These are phyloP conservation scores for Bombylius major DNA, from an alignment of 2,888 invertebrate genomes.

Conservation along the genomic window DNA sequence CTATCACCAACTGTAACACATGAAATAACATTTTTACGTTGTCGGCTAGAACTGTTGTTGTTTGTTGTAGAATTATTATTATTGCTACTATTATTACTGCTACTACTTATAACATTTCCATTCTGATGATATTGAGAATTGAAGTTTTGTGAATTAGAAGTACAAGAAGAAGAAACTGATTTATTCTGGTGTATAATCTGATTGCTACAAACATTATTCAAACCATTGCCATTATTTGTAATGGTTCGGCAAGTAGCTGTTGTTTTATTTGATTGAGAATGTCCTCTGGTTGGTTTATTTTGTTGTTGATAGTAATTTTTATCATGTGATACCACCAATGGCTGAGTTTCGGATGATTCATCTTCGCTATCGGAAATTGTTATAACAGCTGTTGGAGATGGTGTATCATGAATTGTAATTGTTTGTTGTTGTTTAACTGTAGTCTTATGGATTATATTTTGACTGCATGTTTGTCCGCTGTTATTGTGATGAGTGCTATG, in stretches of 20 bases:
- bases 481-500: constrained; percentile 24
- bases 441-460: constrained; percentile 18
- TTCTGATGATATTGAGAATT: constrained; percentile 13
- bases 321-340: constrained; percentile 11
- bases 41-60: constrained; percentile 22
- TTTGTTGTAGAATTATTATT: constrained; percentile 4
- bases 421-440: constrained; percentile 57
- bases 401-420: constrained; percentile 90
- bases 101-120: constrained; percentile 13
- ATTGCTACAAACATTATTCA: constrained; percentile 14
- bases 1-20: constrained; percentile 68
- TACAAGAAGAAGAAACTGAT: constrained; percentile 13
- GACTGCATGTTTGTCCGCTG: constrained; percentile 17
- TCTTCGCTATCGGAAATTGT: constrained; percentile 94
- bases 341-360: constrained; percentile 45
- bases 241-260: constrained; percentile 2
- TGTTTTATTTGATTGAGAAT: neutral
- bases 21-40: constrained; percentile 61
- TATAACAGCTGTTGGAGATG: constrained; percentile 89
- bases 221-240: constrained; percentile 10
- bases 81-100: constrained; percentile 10
- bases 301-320: constrained; percentile 34
- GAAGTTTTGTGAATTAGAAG: constrained; percentile 10
- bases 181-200: constrained; percentile 18
- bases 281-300: constrained; percentile 34